Percentiles rank a stretch among this genome's conserved stretches.
Evolutionary conservation across 2,113 vertebrate genomes (phyloP).

Genomic region (Oryzias woworae): DNA sequence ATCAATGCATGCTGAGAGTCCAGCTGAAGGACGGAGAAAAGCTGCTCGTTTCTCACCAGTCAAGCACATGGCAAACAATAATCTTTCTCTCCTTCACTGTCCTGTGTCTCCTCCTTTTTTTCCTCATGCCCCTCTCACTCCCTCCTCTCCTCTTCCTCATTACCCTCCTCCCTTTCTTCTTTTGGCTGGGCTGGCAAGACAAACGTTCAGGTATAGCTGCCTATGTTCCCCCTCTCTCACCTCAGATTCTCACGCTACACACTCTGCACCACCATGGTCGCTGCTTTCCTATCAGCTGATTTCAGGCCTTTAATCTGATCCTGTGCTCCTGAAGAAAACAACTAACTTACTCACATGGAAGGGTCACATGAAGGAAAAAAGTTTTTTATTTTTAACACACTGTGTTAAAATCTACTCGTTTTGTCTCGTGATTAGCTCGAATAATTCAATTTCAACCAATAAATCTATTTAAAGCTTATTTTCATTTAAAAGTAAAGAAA

Average conservation of each 20-base stretch:
- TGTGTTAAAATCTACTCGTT: too few relatives aligned
- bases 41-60: slow-evolving; percentile 13
- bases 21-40: slow-evolving; percentile 25
- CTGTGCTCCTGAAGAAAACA: not conserved
- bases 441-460: too few relatives aligned
- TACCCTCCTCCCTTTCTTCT: slow-evolving; percentile 52
- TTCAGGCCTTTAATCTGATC: not conserved
- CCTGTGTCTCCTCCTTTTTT: slow-evolving; percentile 56
- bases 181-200: slow-evolving; percentile 74
- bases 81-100: slow-evolving; percentile 74
- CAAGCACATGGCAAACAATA: slow-evolving; percentile 64
- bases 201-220: slow-evolving; percentile 75
- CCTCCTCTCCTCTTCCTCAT: slow-evolving; percentile 38
- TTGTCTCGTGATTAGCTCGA: too few relatives aligned
- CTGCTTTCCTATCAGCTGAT: slow-evolving; percentile 43
- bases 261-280: slow-evolving; percentile 28
- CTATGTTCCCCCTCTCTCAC: slow-evolving; percentile 69
- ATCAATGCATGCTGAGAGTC: slow-evolving; percentile 4
- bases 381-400: too few relatives aligned
- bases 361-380: too few relatives aligned
- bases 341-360: too few relatives aligned
- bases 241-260: slow-evolving; percentile 57
- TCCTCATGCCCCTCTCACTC: slow-evolving; percentile 53
- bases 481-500: too few relatives aligned
- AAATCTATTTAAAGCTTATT: too few relatives aligned